Evolutionary conservation across 2,113 vertebrate genomes (phyloP).

Genomic region (Plectropomus leopardus): DNA sequence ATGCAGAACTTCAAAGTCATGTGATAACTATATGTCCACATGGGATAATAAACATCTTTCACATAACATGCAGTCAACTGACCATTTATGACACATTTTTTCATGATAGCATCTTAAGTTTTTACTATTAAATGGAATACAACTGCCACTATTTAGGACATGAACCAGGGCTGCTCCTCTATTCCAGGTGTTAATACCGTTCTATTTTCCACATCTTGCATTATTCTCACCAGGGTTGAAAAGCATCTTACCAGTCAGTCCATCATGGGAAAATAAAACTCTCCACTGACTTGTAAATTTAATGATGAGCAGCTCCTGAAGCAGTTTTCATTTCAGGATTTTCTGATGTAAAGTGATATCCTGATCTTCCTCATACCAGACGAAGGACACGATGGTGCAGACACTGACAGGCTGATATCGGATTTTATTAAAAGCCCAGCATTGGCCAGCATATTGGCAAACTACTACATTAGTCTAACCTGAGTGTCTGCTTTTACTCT

Average conservation of each 20-base stretch:
- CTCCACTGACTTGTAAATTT: not conserved
- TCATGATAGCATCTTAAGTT: not conserved
- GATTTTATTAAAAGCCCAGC: not conserved
- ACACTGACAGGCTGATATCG: not conserved
- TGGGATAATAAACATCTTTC: not conserved
- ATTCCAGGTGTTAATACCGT: not conserved
- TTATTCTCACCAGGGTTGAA: not conserved
- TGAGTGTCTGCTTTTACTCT: constrained; percentile 32
- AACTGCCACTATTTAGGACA: not conserved
- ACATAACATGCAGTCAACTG: not conserved
- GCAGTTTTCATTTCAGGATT: not conserved
- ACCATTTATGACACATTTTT: not conserved
- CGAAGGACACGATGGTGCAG: not conserved
- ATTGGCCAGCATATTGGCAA: not conserved
- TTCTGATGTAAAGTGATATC: not conserved
- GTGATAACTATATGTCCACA: not conserved
- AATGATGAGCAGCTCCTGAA: not conserved
- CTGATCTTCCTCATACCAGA: not conserved
- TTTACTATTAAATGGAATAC: not conserved
- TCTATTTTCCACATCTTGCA: not conserved
- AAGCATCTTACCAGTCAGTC: too few species aligned
- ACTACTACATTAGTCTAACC: not conserved
- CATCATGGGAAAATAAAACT: too few species aligned
- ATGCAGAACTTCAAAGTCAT: not conserved
- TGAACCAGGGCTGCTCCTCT: not conserved